Base-by-base conservation (phyloP, 2,113 vertebrate species). In the Mormyrus lacerda region DNA sequence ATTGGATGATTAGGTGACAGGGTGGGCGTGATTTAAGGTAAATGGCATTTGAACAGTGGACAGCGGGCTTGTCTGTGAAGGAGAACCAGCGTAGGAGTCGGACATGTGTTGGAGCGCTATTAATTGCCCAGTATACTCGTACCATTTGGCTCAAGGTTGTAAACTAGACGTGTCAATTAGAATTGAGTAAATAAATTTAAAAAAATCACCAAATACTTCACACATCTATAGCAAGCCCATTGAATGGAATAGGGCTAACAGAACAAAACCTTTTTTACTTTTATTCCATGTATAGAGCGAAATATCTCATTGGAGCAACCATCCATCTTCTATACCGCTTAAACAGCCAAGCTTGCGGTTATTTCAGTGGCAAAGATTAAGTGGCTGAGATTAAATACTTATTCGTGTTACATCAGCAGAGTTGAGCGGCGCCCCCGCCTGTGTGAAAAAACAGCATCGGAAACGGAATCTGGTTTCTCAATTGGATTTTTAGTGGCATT, bases 1-100 rank as follows among this genome's bases (percentile, higher is more conserved):
- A 93, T 92, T 93, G 93, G 93, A 21, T 87, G 91, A 10, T 19
- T n/a, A 17, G 24, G 15, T 9, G 73, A 44, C 13, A 35, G 39
- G 42, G 69, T 35, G 79, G 93, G 92, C 89, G 91, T 76, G 89
- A 76, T 39, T 90, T 89, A 27, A 42, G 19, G 51, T 5, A 50
- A 50, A 76, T 39, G 45, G 31, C 83, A 21, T 51, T 79, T 27
- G 19, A n/a, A 24, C 39, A 88, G 3, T 90, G 89, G 89, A 58
- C 35, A 47, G 47, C 48, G 11, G 35, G 10, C 47, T 51, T 90
- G 65, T 90, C 89, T 44, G 42, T 39, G 48, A 87, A 50, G 39
- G 15, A 13, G n/a, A 73, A 39, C 10, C 39, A 79, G 31, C 9
- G 31, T 35, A 39, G 35, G 86, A 69, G 89, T 55, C 35, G 55